Conservation (phyloP, 2,888 invertebrate genomes). For the Scaeva pyrastri region DNA sequence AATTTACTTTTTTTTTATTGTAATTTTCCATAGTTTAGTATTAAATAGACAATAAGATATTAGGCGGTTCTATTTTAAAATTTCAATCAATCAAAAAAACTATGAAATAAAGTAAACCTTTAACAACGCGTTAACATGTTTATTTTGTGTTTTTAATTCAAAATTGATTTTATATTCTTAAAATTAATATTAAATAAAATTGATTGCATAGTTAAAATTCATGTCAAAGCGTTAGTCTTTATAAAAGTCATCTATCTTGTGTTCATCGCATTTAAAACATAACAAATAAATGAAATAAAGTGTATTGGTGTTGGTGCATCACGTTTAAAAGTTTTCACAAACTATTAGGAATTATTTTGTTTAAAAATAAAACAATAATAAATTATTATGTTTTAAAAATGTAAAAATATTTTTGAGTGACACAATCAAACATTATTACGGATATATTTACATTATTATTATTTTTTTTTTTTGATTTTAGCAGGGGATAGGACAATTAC, state of each 20-base stretch:
- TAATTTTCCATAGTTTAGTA: too few species aligned
- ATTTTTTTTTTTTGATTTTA: conserved; percentile 31
- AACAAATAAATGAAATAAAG: conserved; percentile 5
- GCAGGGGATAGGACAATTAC: conserved; percentile 84
- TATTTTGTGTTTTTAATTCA: too few species aligned
- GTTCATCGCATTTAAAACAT: not conserved
- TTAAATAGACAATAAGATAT: too few species aligned
- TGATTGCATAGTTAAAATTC: too few species aligned
- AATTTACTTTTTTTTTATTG: too few species aligned
- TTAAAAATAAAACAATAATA: conserved; percentile 15
- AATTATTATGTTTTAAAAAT: not conserved
- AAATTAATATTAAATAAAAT: too few species aligned
- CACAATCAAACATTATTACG: conserved; percentile 34
- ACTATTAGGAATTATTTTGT: not conserved
- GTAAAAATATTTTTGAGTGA: conserved; percentile 27
- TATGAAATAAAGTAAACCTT: too few species aligned
- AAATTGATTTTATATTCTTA: too few species aligned
- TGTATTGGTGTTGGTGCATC: conserved; percentile 27
- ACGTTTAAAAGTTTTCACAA: not conserved
- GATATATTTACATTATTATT: conserved; percentile 53
- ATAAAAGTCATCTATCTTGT: too few species aligned
- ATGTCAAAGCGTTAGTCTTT: not conserved
- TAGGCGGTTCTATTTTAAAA: too few species aligned
- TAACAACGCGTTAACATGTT: too few species aligned
- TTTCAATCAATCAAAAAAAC: too few species aligned